These are phyloP conservation scores for Vultur gryphus DNA, from an alignment of 2,797 vertebrate species.

Conservation along the genomic window DNA sequence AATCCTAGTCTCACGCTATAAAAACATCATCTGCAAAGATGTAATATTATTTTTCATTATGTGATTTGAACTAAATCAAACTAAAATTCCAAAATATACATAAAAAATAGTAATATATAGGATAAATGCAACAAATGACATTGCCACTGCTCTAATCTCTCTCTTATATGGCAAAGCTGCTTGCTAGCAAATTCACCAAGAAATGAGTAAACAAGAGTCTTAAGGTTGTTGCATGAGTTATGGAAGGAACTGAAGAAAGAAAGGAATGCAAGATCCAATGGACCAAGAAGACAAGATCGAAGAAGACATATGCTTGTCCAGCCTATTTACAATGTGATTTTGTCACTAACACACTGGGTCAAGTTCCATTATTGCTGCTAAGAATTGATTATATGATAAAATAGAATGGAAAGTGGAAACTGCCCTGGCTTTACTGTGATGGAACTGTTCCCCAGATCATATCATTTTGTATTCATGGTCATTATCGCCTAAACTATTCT, in stretches of 20 bases:
- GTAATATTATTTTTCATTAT: neutral
- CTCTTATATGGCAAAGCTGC: neutral
- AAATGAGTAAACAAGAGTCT: neutral
- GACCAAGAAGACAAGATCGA: neutral
- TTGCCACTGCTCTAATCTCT: neutral
- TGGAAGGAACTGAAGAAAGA: neutral
- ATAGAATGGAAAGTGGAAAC: neutral
- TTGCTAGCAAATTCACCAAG: neutral
- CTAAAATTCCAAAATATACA: neutral
- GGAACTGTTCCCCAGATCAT: neutral
- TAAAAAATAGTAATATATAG: neutral
- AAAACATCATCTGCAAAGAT: neutral
- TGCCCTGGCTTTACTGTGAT: neutral
- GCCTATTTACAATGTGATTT: neutral
- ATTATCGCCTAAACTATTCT: neutral
- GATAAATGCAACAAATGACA: neutral
- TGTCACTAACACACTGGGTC: neutral
- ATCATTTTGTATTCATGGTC: slow-evolving; percentile 6
- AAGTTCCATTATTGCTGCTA: neutral
- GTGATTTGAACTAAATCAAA: neutral
- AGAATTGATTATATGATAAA: neutral
- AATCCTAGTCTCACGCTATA: neutral
- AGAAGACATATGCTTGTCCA: neutral
- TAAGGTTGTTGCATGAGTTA: neutral
- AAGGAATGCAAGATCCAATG: neutral